Evolutionary conservation across 2,797 vertebrate genomes (phyloP).

Genomic region (Sitta carolinensis): DNA sequence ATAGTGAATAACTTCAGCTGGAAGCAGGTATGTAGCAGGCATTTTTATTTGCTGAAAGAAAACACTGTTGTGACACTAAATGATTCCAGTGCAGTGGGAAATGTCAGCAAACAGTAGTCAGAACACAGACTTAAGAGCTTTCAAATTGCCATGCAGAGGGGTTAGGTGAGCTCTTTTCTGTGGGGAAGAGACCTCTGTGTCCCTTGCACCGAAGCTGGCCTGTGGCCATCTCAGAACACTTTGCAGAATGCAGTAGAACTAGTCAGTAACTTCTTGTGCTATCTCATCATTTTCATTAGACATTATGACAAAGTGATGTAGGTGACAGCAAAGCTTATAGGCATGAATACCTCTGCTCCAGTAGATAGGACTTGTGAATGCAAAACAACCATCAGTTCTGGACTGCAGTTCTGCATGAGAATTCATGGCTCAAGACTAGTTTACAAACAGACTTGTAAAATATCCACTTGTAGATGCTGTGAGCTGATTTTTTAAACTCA

Average conservation of each 20-base stretch:
- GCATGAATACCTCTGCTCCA: not conserved
- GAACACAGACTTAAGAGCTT: not conserved
- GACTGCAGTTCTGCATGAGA: not conserved
- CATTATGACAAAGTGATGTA: not conserved
- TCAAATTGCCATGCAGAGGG: not conserved
- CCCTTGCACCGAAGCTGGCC: not conserved
- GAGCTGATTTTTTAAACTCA: not conserved
- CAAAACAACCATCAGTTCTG: not conserved
- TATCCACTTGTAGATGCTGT: not conserved
- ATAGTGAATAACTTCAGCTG: not conserved
- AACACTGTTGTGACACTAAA: not conserved
- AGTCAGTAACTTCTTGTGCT: not conserved
- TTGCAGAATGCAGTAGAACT: not conserved
- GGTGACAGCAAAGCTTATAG: not conserved
- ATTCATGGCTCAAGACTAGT: not conserved
- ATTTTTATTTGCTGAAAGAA: not conserved
- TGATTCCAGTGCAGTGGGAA: not conserved
- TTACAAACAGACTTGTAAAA: not conserved
- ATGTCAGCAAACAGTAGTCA: not conserved
- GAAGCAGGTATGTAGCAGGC: not conserved
- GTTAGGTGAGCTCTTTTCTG: not conserved
- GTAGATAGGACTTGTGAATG: not conserved
- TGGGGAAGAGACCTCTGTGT: not conserved
- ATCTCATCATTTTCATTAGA: not conserved
- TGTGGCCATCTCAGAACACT: not conserved